Conservation (phyloP, 1,140 invertebrate species). For the Drosophila jambulina region DNA sequence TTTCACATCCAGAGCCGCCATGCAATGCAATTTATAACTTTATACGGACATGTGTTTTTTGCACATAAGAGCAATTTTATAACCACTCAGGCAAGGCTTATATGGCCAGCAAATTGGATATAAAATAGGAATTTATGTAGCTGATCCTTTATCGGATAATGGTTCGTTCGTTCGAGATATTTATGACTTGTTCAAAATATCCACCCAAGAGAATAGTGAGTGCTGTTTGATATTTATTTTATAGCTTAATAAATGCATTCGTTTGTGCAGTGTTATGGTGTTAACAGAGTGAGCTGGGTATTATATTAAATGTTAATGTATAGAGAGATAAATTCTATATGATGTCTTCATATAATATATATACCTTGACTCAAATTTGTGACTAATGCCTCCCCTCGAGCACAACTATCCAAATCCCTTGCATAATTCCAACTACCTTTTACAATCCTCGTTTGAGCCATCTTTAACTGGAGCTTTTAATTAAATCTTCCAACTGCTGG, state of each 20-base stretch:
- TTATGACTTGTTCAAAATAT: slow-evolving; percentile 11
- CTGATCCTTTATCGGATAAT: slow-evolving; percentile 5
- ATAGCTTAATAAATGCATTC: slow-evolving; percentile 4
- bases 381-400: neutral
- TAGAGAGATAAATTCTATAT: too few species aligned
- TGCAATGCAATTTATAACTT: slow-evolving; percentile 17
- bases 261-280: neutral
- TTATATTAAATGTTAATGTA: neutral
- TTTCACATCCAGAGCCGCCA: neutral
- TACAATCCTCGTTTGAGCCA: slow-evolving; percentile 27
- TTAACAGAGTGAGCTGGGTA: too few species aligned
- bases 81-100: neutral
- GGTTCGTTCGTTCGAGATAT: slow-evolving; percentile 5
- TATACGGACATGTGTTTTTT: slow-evolving; percentile 11
- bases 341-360: neutral
- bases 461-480: slow-evolving; percentile 48
- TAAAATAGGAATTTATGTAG: slow-evolving; percentile 10
- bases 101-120: slow-evolving; percentile 13
- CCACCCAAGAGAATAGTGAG: neutral
- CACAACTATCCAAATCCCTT: slow-evolving; percentile 22
- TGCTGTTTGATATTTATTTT: neutral
- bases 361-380: neutral
- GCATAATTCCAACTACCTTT: slow-evolving; percentile 27
- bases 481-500: slow-evolving; percentile 45
- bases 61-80: slow-evolving; percentile 4